These are phyloP conservation scores for Bryconaethiops microstoma DNA, from an alignment of 2,797 vertebrate species.

Conservation along the genomic window DNA sequence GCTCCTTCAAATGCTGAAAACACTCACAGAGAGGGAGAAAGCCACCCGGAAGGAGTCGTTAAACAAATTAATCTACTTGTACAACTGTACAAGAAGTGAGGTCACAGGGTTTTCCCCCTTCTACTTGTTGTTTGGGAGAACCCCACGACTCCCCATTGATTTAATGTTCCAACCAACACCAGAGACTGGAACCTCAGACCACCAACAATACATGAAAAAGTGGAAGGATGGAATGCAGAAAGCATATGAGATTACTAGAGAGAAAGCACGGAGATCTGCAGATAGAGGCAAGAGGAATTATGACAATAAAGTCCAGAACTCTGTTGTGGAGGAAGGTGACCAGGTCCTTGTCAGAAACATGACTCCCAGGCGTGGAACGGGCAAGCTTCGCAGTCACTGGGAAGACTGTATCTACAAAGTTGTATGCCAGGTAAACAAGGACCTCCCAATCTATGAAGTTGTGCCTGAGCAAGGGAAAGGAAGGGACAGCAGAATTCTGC, in stretches of 20 bases:
- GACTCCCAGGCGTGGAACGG: conserved; percentile 10
- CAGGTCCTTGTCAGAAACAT: conserved; percentile 33
- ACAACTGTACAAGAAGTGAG: conserved; percentile 9
- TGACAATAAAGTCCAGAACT: conserved; percentile 14
- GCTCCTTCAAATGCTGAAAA: conserved; percentile 14
- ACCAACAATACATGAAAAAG: neutral
- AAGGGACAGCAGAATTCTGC: neutral
- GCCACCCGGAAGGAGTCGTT: conserved; percentile 11
- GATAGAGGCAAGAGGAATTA: conserved; percentile 21
- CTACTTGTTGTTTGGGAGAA: neutral
- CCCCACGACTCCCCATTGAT: conserved; percentile 20
- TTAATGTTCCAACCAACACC: neutral
- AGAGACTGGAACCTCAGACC: neutral
- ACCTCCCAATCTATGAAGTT: conserved; percentile 21
- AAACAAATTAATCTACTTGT: neutral
- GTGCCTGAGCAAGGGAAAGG: neutral
- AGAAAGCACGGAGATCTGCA: neutral
- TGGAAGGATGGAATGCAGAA: conserved; percentile 33
- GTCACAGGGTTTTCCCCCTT: conserved; percentile 1
- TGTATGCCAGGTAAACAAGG: neutral
- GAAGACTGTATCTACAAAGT: conserved; percentile 12
- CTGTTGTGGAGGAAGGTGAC: conserved; percentile 7
- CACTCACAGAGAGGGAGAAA: conserved; percentile 9
- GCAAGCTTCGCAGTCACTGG: conserved; percentile 23
- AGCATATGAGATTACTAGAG: conserved; percentile 6